Conservation (phyloP, 1,140 invertebrate species). For the Trissolcus basalis region DNA sequence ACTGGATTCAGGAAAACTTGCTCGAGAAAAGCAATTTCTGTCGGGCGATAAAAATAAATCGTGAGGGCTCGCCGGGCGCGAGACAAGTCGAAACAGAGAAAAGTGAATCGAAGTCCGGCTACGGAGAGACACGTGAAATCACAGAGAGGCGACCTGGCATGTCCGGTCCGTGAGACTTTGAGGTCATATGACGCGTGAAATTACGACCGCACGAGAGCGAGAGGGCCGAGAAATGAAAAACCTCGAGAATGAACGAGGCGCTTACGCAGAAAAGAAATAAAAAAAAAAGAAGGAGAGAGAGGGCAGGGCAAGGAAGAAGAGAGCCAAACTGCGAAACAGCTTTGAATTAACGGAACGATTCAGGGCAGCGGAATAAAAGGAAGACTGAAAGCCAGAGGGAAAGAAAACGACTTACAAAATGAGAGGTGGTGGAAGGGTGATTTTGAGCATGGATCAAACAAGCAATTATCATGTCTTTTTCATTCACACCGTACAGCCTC, state of each 20-base stretch:
- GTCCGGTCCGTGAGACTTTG: conserved; percentile 60
- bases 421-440: conserved; percentile 30
- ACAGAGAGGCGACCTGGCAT: conserved; percentile 38
- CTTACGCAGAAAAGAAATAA: conserved; percentile 12
- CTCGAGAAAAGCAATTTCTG: conserved; percentile 54
- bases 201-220: conserved; percentile 53
- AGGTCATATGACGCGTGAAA: conserved; percentile 67
- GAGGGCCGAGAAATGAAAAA: too few species aligned
- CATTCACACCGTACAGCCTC: conserved; percentile 50
- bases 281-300: conserved; percentile 15
- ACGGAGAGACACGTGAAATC: conserved; percentile 49
- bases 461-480: conserved; percentile 63
- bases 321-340: conserved; percentile 59
- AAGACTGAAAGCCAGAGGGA: conserved; percentile 50
- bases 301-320: too few species aligned
- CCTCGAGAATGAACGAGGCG: not conserved
- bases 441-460: conserved; percentile 51
- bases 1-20: conserved; percentile 21
- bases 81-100: conserved; percentile 42
- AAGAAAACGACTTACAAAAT: conserved; percentile 54
- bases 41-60: conserved; percentile 54
- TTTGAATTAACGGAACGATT: conserved; percentile 65
- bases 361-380: conserved; percentile 55
- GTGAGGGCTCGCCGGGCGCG: conserved; percentile 30
- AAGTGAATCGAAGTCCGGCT: conserved; percentile 53